Percentiles rank a stretch among this genome's conserved stretches.
Conservation (phyloP, 2,113 vertebrate genomes). For the Vulpes ferrilata region DNA sequence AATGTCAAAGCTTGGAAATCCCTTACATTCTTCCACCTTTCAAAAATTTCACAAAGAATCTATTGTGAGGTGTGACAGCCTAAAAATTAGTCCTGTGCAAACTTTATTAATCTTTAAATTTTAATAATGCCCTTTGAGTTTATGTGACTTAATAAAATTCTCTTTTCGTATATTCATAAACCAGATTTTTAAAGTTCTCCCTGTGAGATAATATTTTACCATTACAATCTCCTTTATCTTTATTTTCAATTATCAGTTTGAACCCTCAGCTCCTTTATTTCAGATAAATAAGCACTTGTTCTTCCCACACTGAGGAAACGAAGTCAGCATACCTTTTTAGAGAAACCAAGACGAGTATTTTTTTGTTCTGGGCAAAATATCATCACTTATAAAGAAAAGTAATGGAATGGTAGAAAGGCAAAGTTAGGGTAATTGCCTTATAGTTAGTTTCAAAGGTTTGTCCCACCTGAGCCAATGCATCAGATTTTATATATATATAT, state of each 20-base stretch:
- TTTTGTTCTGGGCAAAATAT: not conserved
- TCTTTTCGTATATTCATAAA: not conserved
- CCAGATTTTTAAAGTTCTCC: not conserved
- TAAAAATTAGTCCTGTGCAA: not conserved
- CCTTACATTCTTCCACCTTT: not conserved
- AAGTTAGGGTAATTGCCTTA: not conserved
- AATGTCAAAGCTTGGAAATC: not conserved
- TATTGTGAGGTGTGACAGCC: not conserved
- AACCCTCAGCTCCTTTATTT: not conserved
- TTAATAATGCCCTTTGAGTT: not conserved
- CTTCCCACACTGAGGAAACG: not conserved
- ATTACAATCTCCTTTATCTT: not conserved
- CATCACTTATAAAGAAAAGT: not conserved
- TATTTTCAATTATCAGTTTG: not conserved
- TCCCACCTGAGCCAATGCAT: not conserved
- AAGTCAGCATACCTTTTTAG: not conserved
- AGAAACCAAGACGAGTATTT: not conserved
- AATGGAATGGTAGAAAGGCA: not conserved
- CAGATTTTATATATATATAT: not conserved
- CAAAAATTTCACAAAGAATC: not conserved
- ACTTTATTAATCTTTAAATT: not conserved
- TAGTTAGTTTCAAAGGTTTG: not conserved
- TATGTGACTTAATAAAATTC: not conserved
- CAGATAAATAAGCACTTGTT: not conserved
- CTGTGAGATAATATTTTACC: not conserved